Conservation (phyloP, 2,113 vertebrate genomes). For the Trematomus loennbergii region DNA sequence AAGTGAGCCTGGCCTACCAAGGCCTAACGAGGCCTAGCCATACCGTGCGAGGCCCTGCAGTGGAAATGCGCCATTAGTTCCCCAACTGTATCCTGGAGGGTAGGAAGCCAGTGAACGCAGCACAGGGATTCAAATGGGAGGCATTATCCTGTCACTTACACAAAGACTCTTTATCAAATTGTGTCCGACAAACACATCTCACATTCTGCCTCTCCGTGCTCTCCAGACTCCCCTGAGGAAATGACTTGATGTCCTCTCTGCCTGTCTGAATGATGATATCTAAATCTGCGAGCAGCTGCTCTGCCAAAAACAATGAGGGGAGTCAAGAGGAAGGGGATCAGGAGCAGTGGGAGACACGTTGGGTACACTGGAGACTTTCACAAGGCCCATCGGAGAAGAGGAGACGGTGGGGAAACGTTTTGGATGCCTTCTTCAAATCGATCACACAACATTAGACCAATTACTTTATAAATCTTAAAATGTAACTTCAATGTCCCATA, state of each 20-base stretch:
- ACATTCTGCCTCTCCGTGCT: constrained; percentile 61
- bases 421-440: not conserved
- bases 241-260: constrained; percentile 75
- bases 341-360: constrained; percentile 49
- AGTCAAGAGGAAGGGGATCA: constrained; percentile 57
- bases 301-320: constrained; percentile 72
- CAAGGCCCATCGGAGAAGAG: not conserved
- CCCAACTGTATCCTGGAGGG: constrained; percentile 46
- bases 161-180: constrained; percentile 72
- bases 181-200: constrained; percentile 67
- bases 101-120: not conserved
- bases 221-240: constrained; percentile 68
- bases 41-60: no score
- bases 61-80: not conserved
- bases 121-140: constrained; percentile 51
- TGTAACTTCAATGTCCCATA: not conserved
- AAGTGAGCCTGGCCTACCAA: no score
- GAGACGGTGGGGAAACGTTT: not conserved
- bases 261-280: constrained; percentile 83
- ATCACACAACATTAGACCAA: not conserved
- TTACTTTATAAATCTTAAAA: not conserved
- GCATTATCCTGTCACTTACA: constrained; percentile 71
- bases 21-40: no score
- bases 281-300: constrained; percentile 82
- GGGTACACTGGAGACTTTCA: constrained; percentile 43